Percentiles rank a stretch among this genome's conserved stretches.
These are phyloP conservation scores for Lepus timidus DNA, from an alignment of 2,113 vertebrate species.

Conservation along the genomic window DNA sequence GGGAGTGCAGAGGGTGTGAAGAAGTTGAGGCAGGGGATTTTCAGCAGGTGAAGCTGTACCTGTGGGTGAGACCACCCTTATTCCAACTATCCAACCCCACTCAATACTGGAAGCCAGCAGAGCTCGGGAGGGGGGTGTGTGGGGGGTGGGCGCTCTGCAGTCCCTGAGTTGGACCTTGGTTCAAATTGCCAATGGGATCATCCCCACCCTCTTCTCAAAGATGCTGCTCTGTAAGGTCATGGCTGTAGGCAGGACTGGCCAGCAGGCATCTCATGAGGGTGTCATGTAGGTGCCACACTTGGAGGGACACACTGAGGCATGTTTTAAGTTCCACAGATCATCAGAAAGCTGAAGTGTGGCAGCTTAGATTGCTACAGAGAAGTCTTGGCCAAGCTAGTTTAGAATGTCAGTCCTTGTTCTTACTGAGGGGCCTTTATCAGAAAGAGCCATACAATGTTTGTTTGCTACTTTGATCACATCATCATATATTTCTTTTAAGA, in stretches of 20 bases:
- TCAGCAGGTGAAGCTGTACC: not conserved
- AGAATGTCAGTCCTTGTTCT: not conserved
- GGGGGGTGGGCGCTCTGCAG: not conserved
- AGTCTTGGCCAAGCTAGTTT: not conserved
- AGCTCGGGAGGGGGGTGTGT: accelerated
- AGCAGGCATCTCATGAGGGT: not conserved
- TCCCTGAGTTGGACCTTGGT: not conserved
- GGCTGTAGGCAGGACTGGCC: not conserved
- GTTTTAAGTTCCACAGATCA: not conserved
- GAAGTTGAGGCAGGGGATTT: not conserved
- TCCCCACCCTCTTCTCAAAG: not conserved
- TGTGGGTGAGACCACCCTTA: not conserved
- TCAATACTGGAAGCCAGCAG: not conserved
- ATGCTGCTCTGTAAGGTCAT: not conserved
- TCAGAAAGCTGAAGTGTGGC: not conserved
- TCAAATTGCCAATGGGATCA: not conserved
- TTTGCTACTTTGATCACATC: not conserved
- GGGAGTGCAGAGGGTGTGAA: not conserved
- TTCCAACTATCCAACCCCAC: not conserved
- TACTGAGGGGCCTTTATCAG: not conserved
- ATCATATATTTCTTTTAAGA: not conserved
- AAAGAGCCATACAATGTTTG: not conserved
- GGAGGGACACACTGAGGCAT: too few relatives aligned
- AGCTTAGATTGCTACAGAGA: not conserved
- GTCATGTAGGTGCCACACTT: not conserved